Percentiles rank a stretch among this genome's conserved stretches.
These are phyloP conservation scores for Glyphotaelius pellucidus DNA, from an alignment of 2,888 invertebrate species.

Conservation along the genomic window DNA sequence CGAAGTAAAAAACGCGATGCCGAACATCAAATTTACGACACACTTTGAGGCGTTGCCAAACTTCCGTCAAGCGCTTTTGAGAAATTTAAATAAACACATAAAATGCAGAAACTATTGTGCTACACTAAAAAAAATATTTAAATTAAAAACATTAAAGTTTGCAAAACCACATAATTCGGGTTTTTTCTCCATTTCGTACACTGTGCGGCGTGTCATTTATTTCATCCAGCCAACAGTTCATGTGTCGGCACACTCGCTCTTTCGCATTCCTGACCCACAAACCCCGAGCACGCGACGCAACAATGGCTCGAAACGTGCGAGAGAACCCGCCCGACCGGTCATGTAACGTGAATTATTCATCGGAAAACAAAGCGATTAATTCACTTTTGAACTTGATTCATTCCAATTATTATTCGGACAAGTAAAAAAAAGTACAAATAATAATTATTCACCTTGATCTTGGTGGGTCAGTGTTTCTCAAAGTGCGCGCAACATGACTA, in stretches of 20 bases:
- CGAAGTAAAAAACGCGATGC: too few species aligned
- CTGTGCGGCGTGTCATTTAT: neutral
- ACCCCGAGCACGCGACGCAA: neutral
- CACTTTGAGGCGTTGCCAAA: too few species aligned
- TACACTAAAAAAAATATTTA: too few species aligned
- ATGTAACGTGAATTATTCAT: neutral
- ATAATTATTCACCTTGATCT: neutral
- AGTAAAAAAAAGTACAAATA: neutral
- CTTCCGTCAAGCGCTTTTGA: too few species aligned
- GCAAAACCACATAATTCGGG: too few species aligned
- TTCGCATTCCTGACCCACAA: slow-evolving; percentile 2
- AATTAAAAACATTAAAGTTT: too few species aligned
- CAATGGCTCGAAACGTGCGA: neutral
- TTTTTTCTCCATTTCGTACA: too few species aligned
- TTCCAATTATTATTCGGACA: neutral
- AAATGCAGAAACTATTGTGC: too few species aligned
- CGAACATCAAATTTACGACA: too few species aligned
- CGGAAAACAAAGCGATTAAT: neutral
- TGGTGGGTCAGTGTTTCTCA: neutral
- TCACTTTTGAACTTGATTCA: neutral
- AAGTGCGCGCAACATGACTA: too few species aligned
- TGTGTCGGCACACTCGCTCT: neutral
- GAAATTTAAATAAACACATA: too few species aligned
- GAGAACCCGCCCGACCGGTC: neutral
- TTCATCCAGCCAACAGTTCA: neutral